Base-by-base conservation (phyloP, 2,888 invertebrate species). In the Neoitamus cyanurus region DNA sequence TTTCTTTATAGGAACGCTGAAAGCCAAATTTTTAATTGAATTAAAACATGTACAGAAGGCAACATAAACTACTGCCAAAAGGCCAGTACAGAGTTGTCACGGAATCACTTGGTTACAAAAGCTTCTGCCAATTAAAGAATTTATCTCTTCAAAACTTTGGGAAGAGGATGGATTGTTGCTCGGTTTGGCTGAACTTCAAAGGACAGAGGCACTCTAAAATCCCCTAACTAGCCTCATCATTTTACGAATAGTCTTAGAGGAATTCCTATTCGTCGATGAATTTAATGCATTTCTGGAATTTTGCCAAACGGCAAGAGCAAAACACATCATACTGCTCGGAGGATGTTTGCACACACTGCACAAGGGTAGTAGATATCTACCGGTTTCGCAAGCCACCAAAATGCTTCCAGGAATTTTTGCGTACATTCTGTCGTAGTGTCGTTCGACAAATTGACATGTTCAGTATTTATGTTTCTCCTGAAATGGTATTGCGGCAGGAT, bases 361-460 rank as follows among this genome's bases (percentile, higher is more conserved):
- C 68, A 68, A 69, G 15, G 34, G 25, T 36, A 31, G 36, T 20
- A 48, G 34, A 69, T 6, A 9, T 31, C 48, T 69, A 69, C 34
- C 68, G 30, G 30, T 6, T 36, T 69, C 69, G 15, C 34, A 25
- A 82, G 36, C 68, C 68, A 69, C 69, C 69, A 69, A 82, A 82
- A 82, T 37, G 82, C 31, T 36, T 31, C 28, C 82, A 82, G 34
- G 82, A 69, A 82, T 82, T 82, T 82, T 82, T 82, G 82, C 82
- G 82, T 82, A 82, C 69, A 82, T 82, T 82, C 82, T 69, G 25
- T 69, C 69, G 82, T 82, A 82, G 82, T 82, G 82, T 82, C 69
- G 82, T 37, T 82, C 69, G 69, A 82, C 82, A 82, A 82, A 82
- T 82, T 82, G 82, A 82, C 82, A 82, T 69, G 82, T 82, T 82